Base-by-base conservation (phyloP, 2,797 vertebrate species). In the Labroides dimidiatus region DNA sequence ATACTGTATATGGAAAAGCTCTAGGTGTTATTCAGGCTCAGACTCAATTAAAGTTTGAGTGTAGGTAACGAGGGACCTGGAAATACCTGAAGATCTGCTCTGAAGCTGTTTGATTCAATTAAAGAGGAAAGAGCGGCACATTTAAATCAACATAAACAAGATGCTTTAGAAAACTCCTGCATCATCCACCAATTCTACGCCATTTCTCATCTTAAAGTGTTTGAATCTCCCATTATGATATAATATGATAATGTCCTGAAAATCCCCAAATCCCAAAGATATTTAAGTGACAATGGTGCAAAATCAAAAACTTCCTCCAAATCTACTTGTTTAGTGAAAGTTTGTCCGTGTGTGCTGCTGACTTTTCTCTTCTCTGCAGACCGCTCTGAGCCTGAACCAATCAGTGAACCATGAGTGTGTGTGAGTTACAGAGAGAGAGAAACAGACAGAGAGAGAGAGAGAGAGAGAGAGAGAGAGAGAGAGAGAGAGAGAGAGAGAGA, bases 401-500 rank as follows among this genome's bases (percentile, higher is more conserved):
- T 48, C 47, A 8, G 13, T 47, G 64, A 10, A 24, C 20, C 17
- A 13, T 65, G 42, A 55, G 50, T 64, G 61, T 30, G 60, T 33
- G 50, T 58, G 51, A 41, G 20, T 56, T 68, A 39, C 59, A 61
- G 70, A 60, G 72, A 57, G 63, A 52, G 60, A 55, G 24, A 27
- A 3, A 27, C 59, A 61, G 70, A 60, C 62, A 57, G 58, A 53
- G 56, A 55, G 44, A 24, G 64, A 19, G 57, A 21, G 65, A 20
- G 63, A 21, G 62, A 39, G 48, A n/a, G 74, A 39, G 64, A 61
- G 70, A 60, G 72, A 57, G 63, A 52, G 60, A 55, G 24, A 27
- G 3, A 27, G 64, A 61, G 70, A 60, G 67, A 57, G 58, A 53
- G 56, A 55, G 44, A 24, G 64, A 19, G 57, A 21, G 65, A 20